Evolutionary conservation across 2,797 vertebrate genomes (phyloP).

Genomic region (Corythornis leucogaster): DNA sequence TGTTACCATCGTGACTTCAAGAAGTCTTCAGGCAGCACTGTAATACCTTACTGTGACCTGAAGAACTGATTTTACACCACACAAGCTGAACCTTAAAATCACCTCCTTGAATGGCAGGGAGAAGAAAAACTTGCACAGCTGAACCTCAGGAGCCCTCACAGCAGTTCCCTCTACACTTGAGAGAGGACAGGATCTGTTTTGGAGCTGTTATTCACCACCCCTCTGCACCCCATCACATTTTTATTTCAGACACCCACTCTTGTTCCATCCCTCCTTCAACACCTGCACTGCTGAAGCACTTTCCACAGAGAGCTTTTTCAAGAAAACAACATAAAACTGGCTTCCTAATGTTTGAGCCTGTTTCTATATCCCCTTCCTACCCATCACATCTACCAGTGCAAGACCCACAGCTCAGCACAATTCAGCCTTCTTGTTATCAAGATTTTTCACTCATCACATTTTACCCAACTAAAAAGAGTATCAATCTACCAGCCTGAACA

Average conservation of each 20-base stretch:
- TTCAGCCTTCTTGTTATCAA: neutral
- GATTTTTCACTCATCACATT: neutral
- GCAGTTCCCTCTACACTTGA: neutral
- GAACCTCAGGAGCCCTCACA: neutral
- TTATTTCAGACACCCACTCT: neutral
- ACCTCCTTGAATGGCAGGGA: neutral
- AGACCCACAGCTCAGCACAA: neutral
- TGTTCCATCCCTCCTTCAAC: neutral
- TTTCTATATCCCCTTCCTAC: neutral
- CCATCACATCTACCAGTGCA: neutral
- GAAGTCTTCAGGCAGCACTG: neutral
- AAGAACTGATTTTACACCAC: neutral
- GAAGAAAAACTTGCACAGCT: neutral
- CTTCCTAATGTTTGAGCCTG: neutral
- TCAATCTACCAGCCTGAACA: neutral
- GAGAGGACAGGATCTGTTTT: accelerated
- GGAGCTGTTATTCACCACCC: neutral
- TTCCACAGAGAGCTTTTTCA: neutral
- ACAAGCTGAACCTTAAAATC: neutral
- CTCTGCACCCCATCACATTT: neutral
- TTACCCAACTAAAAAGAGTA: neutral
- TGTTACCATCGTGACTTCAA: neutral
- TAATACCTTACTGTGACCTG: neutral
- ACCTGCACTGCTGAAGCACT: neutral
- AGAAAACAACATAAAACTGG: neutral